These are phyloP conservation scores for Eumeta japonica DNA, from an alignment of 1,140 invertebrate genomes.

Conservation along the genomic window DNA sequence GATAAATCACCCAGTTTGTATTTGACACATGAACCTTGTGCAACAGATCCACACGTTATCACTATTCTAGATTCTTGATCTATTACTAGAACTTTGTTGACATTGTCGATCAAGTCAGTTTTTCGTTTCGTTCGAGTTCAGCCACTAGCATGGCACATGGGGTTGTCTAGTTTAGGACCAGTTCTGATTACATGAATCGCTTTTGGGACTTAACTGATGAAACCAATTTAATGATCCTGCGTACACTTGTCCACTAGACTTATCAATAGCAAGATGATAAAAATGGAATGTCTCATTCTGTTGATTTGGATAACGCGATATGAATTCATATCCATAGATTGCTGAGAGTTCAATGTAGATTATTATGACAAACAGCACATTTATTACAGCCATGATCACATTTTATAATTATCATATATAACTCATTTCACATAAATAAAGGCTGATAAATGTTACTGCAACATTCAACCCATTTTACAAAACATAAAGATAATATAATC, in stretches of 20 bases:
- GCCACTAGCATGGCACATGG: slow-evolving; percentile 82
- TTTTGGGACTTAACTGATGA: slow-evolving; percentile 71
- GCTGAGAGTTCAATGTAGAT: slow-evolving; percentile 44
- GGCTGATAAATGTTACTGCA: slow-evolving; percentile 23
- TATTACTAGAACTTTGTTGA: slow-evolving; percentile 89
- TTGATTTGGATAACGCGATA: slow-evolving; percentile 50
- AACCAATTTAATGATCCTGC: slow-evolving; percentile 83
- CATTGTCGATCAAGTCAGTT: slow-evolving; percentile 74
- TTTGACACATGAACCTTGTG: slow-evolving; percentile 85
- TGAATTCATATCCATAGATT: slow-evolving; percentile 46
- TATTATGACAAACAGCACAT: slow-evolving; percentile 45
- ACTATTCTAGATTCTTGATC: slow-evolving; percentile 78
- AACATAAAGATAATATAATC: slow-evolving; percentile 43
- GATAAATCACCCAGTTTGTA: slow-evolving; percentile 84
- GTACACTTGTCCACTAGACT: slow-evolving; percentile 64
- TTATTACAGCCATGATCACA: slow-evolving; percentile 47
- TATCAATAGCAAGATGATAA: slow-evolving; percentile 58
- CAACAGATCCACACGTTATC: slow-evolving; percentile 84
- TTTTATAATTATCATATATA: slow-evolving; percentile 29
- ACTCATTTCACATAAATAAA: slow-evolving; percentile 31
- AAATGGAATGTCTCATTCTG: slow-evolving; percentile 51
- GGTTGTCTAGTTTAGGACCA: slow-evolving; percentile 80
- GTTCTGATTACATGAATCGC: slow-evolving; percentile 67
- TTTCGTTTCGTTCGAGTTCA: slow-evolving; percentile 68
- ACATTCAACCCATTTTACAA: slow-evolving; percentile 53